Percentiles rank a stretch among this genome's conserved stretches.
Evolutionary conservation across 1,140 invertebrate genomes (phyloP).

Genomic region (Lordiphosa clarofinis): DNA sequence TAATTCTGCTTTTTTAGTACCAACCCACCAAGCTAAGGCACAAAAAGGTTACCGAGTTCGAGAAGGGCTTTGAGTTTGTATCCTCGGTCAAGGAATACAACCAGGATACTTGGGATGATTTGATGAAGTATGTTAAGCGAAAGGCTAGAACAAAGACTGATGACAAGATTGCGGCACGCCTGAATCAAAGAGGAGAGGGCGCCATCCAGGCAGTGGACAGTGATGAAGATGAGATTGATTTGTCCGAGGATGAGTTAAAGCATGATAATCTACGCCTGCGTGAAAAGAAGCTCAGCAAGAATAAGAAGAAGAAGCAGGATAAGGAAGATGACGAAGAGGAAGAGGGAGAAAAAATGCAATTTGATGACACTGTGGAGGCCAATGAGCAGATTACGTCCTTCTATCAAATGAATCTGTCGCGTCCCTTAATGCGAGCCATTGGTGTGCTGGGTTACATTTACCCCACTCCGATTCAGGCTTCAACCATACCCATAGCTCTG

Average conservation of each 20-base stretch:
- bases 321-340: constrained; percentile 79
- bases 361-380: constrained; percentile 86
- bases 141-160: constrained; percentile 90
- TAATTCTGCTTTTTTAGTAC: constrained; percentile 82
- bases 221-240: constrained; percentile 78
- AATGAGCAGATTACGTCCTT: constrained; percentile 89
- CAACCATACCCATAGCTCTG: constrained; percentile 96
- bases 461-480: constrained; percentile 97
- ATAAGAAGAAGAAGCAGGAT: constrained; percentile 81
- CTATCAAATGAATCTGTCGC: constrained; percentile 95
- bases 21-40: constrained; percentile 88
- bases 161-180: constrained; percentile 85
- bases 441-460: constrained; percentile 92
- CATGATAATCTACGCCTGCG: constrained; percentile 84
- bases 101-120: constrained; percentile 91
- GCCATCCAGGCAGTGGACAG: constrained; percentile 57
- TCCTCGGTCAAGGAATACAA: constrained; percentile 88
- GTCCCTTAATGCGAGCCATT: constrained; percentile 94
- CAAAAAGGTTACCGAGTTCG: constrained; percentile 86
- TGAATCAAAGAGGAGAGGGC: constrained; percentile 81
- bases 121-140: constrained; percentile 89
- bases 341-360: constrained; percentile 84
- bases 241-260: constrained; percentile 87
- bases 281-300: constrained; percentile 82
- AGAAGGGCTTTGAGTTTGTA: constrained; percentile 88